A percentile compares a stretch with the other conserved stretches of the same genome.
These are phyloP conservation scores for Pseudochaenichthys georgianus DNA, from an alignment of 2,797 vertebrate genomes.

Conservation along the genomic window DNA sequence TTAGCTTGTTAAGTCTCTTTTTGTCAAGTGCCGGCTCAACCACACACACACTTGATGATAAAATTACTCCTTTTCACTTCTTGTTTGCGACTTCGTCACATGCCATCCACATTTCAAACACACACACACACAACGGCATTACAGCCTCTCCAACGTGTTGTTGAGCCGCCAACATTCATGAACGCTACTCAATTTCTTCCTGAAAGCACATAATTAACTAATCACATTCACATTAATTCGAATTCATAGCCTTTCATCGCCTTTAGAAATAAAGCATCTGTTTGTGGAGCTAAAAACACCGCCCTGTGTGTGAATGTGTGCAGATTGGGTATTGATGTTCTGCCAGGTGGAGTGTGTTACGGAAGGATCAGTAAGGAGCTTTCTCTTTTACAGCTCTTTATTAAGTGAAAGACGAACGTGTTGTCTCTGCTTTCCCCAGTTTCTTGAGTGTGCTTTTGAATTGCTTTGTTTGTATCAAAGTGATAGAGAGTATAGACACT, in stretches of 20 bases:
- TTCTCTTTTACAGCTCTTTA: slow-evolving; percentile 56
- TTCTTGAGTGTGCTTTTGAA: slow-evolving; percentile 7
- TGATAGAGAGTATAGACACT: slow-evolving; percentile 2
- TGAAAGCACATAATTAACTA: slow-evolving; percentile 78
- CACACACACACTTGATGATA: slow-evolving; percentile 18
- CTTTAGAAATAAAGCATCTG: slow-evolving; percentile 51
- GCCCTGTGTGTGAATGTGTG: slow-evolving; percentile 29
- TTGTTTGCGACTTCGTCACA: slow-evolving; percentile 33
- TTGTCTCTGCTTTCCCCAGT: slow-evolving; percentile 19
- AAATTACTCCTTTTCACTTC: slow-evolving; percentile 46
- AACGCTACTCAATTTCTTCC: slow-evolving; percentile 56
- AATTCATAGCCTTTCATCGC: slow-evolving; percentile 61
- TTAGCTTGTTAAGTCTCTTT: slow-evolving; percentile 51
- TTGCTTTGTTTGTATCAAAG: slow-evolving; percentile 16
- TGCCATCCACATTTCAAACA: slow-evolving; percentile 38
- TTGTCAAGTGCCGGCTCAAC: slow-evolving; percentile 27
- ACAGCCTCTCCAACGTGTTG: slow-evolving; percentile 41
- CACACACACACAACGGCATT: slow-evolving; percentile 19
- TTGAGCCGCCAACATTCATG: slow-evolving; percentile 35
- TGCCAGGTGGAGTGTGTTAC: slow-evolving; percentile 69
- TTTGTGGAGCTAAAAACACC: slow-evolving; percentile 34
- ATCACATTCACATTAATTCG: slow-evolving; percentile 72
- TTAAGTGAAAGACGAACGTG: slow-evolving; percentile 49
- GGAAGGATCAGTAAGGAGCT: slow-evolving; percentile 59
- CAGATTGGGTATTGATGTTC: slow-evolving; percentile 71